A percentile compares a stretch with the other conserved stretches of the same genome.
Evolutionary conservation across 2,888 invertebrate genomes (phyloP).

Genomic region (Hermaeophaga mercurialis): DNA sequence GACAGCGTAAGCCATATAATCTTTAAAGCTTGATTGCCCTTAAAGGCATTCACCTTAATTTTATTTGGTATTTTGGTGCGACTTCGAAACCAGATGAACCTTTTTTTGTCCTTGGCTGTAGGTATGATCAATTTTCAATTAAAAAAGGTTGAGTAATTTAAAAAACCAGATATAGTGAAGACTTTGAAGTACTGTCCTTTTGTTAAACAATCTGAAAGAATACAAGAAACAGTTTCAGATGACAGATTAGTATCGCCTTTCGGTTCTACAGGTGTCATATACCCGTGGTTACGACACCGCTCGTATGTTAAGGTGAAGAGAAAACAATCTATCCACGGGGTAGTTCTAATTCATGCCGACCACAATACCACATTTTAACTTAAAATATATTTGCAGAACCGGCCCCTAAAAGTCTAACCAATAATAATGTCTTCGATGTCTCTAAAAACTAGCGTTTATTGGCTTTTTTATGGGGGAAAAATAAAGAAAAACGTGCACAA

Average conservation of each 20-base stretch:
- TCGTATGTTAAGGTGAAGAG: conserved; percentile 21
- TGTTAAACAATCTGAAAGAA: conserved; percentile 42
- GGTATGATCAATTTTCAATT: conserved; percentile 33
- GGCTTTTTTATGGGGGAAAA: too few relatives aligned
- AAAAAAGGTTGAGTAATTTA: conserved; percentile 35
- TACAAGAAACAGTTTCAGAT: conserved; percentile 42
- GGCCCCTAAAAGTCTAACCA: too few relatives aligned
- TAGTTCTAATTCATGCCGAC: conserved; percentile 9
- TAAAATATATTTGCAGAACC: too few relatives aligned
- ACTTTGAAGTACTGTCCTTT: conserved; percentile 43
- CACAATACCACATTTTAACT: conserved; percentile 1
- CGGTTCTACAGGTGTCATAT: conserved; percentile 47
- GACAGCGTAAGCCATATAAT: neutral
- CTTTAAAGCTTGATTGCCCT: conserved; percentile 7
- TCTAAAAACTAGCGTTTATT: too few relatives aligned
- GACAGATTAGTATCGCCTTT: conserved; percentile 42
- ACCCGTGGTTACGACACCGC: conserved; percentile 36
- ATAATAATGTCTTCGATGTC: too few relatives aligned
- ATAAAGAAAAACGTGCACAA: too few relatives aligned
- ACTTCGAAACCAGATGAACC: conserved; percentile 2
- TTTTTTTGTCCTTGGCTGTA: conserved; percentile 4
- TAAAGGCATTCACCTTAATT: conserved; percentile 7
- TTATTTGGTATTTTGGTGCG: conserved; percentile 8
- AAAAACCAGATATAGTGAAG: conserved; percentile 40
- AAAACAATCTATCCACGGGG: conserved; percentile 7